Evolutionary conservation across 2,113 vertebrate species (phyloP), one percentile per base, ranked within the genome.

Genomic region (Macrotis lagotis): DNA sequence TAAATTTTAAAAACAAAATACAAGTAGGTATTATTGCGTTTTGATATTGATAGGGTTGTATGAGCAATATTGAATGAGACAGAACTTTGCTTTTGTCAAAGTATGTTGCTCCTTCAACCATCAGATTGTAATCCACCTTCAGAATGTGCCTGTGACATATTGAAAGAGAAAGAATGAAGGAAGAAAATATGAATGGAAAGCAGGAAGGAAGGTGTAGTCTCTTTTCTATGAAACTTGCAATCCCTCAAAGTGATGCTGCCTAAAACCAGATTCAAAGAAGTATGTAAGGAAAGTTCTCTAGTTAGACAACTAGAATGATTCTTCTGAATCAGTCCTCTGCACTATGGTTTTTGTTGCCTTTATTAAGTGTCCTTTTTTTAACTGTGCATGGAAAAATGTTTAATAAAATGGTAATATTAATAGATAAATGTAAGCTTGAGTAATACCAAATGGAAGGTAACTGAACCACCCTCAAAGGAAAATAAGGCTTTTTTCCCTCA

Each of bases 401-500:
- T 98, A 98, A 98, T 98, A 98, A 98, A 98, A 99, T 98, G 98
- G 98, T 98, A 98, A 98, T 98, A 98, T 98, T 98, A 98, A 98
- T 97, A 98, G 98, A 51, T 97, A 98, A 98, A 98, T 98, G 97
- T 98, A 98, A 98, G 98, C 98, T 97, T 98, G 98, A 98, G 96
- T 98, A 98, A 98, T 98, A 98, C 96, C 98, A 98, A 98, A 98
- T 96, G 97, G 97, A 98, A 98, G 96, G 96, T 96, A 99, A 98
- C 98, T 99, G 98, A 99, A 99, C 98, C 98, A 99, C 98, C 97
- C 97, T 98, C 98, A 99, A 98, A 99, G 98, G n/a, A 99, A 66
- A 99, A 96, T 96, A 98, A 97, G 96, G 94, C 97, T 98, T 95
- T 94, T 83, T 44, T 83, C 37, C n/a, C n/a, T 98, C 96, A 89